Conservation (phyloP, 37 sponge, comb jelly and placozoan genomes). For the Spongilla lacustris region DNA sequence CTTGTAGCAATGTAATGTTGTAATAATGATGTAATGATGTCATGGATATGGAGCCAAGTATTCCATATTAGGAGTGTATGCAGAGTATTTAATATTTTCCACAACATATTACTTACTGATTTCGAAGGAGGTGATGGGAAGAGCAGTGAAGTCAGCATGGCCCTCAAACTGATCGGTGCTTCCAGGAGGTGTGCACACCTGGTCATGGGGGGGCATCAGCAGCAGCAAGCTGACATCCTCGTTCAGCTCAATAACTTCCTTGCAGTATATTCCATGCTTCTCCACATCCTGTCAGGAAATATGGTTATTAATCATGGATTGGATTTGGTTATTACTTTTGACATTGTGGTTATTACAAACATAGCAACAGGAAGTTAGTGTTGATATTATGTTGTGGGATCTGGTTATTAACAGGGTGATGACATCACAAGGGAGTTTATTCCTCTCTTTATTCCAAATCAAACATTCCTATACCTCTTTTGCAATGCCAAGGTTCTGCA, state of each 20-base stretch:
- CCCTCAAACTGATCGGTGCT: conserved; percentile 55
- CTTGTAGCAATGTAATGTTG: no score
- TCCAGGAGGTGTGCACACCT: conserved; percentile 84
- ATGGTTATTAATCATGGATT: no score
- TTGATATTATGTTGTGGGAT: no score
- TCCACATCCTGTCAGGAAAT: conserved; percentile 41
- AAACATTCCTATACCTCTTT: no score
- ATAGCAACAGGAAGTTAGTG: no score
- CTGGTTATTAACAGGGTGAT: not conserved
- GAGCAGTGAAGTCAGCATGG: conserved; percentile 41
- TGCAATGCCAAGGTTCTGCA: conserved; percentile 48
- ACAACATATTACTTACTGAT: conserved; percentile 79
- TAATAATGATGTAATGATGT: no score
- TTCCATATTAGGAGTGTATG: no score
- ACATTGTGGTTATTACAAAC: no score
- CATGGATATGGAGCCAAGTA: not conserved
- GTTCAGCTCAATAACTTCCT: conserved; percentile 87
- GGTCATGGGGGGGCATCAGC: conserved; percentile 73
- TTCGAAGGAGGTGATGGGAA: conserved; percentile 79
- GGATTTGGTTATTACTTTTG: no score
- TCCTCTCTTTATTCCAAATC: no score
- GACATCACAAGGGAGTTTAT: no score
- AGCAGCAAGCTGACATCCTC: conserved; percentile 80
- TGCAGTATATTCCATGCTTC: conserved; percentile 66
- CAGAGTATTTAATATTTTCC: no score